These are phyloP conservation scores for Schmidtea mediterranea DNA, from an alignment of 1,140 invertebrate genomes.

Conservation along the genomic window DNA sequence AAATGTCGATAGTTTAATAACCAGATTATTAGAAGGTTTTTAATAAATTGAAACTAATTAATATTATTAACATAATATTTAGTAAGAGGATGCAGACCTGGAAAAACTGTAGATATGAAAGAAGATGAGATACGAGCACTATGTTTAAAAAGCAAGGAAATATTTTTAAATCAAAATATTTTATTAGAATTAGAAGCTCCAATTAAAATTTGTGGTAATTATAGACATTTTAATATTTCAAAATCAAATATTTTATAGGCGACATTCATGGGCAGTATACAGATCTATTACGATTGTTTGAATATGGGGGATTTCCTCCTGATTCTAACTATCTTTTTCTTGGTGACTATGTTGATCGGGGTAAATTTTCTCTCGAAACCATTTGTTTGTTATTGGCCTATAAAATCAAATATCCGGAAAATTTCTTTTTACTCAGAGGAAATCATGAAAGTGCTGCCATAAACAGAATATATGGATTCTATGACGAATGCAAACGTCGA, in stretches of 20 bases:
- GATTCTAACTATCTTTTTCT: constrained; percentile 39
- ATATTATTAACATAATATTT: not conserved
- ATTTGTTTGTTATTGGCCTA: constrained; percentile 26
- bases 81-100: constrained; percentile 65
- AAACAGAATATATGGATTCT: constrained; percentile 36
- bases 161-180: constrained; percentile 40
- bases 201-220: constrained; percentile 50
- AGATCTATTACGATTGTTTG: constrained; percentile 25
- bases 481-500: constrained; percentile 7
- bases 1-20: no score
- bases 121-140: constrained; percentile 69
- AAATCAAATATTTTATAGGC: constrained; percentile 10
- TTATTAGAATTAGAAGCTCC: constrained; percentile 38
- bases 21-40: no score
- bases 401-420: constrained; percentile 33
- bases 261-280: constrained; percentile 30
- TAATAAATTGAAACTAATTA: constrained; percentile 31
- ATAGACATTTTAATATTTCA: constrained; percentile 34
- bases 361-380: constrained; percentile 34
- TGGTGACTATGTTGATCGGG: constrained; percentile 33
- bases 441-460: constrained; percentile 40
- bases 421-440: constrained; percentile 38
- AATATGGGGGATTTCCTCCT: constrained; percentile 38
- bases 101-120: constrained; percentile 73
- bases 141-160: constrained; percentile 52